A percentile compares a stretch with the other conserved stretches of the same genome.
Conservation (phyloP, 53 echinoderm and acorn worm genomes). For the Zoroaster sp. region DNA sequence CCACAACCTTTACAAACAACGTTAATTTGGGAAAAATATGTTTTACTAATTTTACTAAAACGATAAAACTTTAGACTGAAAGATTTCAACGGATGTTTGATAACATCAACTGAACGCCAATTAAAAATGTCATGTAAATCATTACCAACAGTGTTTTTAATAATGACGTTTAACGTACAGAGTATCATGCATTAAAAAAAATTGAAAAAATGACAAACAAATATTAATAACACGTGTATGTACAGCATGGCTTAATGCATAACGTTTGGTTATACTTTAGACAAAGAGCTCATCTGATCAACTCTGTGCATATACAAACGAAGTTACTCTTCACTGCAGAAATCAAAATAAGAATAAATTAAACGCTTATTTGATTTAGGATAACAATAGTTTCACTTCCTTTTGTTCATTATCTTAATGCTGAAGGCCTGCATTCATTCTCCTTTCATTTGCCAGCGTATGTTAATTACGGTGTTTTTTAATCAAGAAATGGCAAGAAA, state of each 20-base stretch:
- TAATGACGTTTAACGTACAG: no score
- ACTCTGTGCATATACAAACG: background rate
- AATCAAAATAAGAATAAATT: conserved; percentile 23
- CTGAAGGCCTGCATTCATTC: background rate
- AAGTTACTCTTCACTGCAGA: background rate
- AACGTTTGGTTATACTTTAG: background rate
- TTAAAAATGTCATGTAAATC: no score
- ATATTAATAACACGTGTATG: no score
- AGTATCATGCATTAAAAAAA: no score
- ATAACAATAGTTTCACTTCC: conserved; percentile 35
- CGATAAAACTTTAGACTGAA: no score
- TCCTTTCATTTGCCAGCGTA: background rate
- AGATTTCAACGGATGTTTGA: no score
- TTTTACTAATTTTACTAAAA: no score
- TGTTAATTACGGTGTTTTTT: conserved; percentile 41
- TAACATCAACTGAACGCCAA: no score
- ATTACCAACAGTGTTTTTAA: no score
- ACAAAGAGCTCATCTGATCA: conserved; percentile 30
- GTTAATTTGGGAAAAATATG: no score
- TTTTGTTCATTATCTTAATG: conserved; percentile 35
- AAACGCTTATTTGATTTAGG: conserved; percentile 27
- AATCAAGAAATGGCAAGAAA: conserved; percentile 51
- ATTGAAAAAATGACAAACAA: no score
- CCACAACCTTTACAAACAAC: no score
- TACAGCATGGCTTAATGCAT: background rate